Base-by-base conservation (phyloP, 2,888 invertebrate species). In the Acronicta aceris region DNA sequence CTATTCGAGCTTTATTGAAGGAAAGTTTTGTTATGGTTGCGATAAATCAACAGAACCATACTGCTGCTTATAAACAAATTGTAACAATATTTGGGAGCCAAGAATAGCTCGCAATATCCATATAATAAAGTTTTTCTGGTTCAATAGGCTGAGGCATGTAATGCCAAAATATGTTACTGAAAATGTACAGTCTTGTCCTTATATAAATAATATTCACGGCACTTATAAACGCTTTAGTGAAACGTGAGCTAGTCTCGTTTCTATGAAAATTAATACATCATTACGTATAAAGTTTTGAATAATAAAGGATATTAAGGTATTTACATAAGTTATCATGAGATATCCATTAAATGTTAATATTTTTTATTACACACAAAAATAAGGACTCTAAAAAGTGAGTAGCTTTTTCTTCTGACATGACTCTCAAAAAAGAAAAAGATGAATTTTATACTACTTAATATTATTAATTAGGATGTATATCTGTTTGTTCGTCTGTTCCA, bases 1-100 rank as follows among this genome's bases (percentile, higher is more conserved):
- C 51, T 51, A 57, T 71, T 77, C 58, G 56, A 36, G 53, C 60
- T 70, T 71, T 76, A 74, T 76, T 71, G 47, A 41, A 46, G 33
- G 40, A 67, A 70, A 81, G 56, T 72, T 76, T 67, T 59, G 67
- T 63, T 58, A 51, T 53, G 38, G 27, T 58, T 52, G 45, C 53
- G 53, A 72, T 76, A 78, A 75, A 70, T 70, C 59, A 64, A 67
- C 53, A 65, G 42, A 47, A 55, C 43, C 38, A 59, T 41, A 46
- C 46, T 42, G 42, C 51, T 25, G 25, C 16, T 17, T 30, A n/a
- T 2, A 38, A 6, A 21, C 46, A 49, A 42, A 45, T 30, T 42
- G 9, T 45, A 30, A 57, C 17, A 47, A 63, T 58, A 69, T 41
- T 63, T 69, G 56, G 52, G 48, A 58, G 25, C 12, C 49, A 45